Evolutionary conservation across 1,140 invertebrate species (phyloP), one percentile per base, ranked within the genome.

Genomic region (Coptotermes formosanus): DNA sequence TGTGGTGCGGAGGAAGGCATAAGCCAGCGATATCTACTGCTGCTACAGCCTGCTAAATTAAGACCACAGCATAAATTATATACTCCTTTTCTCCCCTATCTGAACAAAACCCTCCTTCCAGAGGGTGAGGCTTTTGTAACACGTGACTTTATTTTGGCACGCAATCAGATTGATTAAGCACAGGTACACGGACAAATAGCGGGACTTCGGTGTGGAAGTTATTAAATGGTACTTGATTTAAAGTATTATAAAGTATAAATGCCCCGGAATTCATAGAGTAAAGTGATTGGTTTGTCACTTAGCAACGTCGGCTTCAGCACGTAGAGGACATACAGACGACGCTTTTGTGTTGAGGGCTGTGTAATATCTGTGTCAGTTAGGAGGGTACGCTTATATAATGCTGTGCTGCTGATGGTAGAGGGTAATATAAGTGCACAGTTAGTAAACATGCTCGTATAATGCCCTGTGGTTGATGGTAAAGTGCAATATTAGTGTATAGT

Each of bases 41-140:
- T 75, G 25, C 64, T 30, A 75, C 64, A 75, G 25, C 30, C 64
- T 75, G 64, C 19, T 75, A 75, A 75, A 75, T 75, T 75, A 75
- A 75, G 64, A 75, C 64, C 64, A 75, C 64, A 75, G 30, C n/a
- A 75, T 75, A 75, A 75, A 75, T 75, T 75, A 30, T 75, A 75
- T 16, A 25, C 64, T 75, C 64, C n/a, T 64, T 64, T 64, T 23
- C 59, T 64, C 59, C 59, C 59, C 25, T 64, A 19, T 64, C 59
- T 75, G 64, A 75, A 75, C 64, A 75, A n/a, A 75, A 25, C 64
- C n/a, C n/a, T 2, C 64, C 64, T 30, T 75, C 64, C 64, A 19
- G 11, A 30, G n/a, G 64, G 64, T 75, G 64, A 75, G 64, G 64
- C n/a, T 25, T 11, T 30, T 14, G 14, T 7, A 75, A 75, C 64